Evolutionary conservation across 2,797 vertebrate species (phyloP), one percentile per base, ranked within the genome.

Genomic region (Perodicticus potto): DNA sequence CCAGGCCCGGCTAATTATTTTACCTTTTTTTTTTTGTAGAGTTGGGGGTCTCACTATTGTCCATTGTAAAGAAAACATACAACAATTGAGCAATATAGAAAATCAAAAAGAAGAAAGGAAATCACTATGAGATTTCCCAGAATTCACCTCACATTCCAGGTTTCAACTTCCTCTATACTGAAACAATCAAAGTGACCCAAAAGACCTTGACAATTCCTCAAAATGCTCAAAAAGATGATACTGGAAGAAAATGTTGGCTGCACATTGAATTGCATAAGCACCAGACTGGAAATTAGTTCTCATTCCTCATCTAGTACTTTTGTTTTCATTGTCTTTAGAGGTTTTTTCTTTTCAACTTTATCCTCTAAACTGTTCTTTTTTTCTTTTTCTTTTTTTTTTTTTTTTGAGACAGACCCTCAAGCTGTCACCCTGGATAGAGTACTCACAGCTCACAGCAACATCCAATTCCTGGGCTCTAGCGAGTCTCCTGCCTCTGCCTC

Each of bases 261-360:
- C 17, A 74, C 1, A 1, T 27, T 70, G 85, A 78, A 17, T n/a
- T 72, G 73, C 73, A 91, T 59, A 76, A 89, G 67, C 49, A 40
- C 6, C 43, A 55, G 19, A 20, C 55, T 40, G 8, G 63, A 55
- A 69, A 40, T 55, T 8, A 69, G 13, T n/a, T 86, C 80, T 29
- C 22, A 7, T 22, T 74, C 17, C 55, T 40, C 0, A 0, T 9
- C 23, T 17, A 19, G 1, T 0, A 3, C 19, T 57, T 32, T 34
- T 40, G 29, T 27, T 3, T 10, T 45, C 55, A 10, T 32, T 27
- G 32, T 29, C 37, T 59, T 43, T 32, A 88, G 85, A 3, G 6
- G 32, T 11, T 5, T 32, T 70, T 55, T 77, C 19, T 77, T 88
- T 85, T 40, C 78, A 2, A 20, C 16, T 45, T 55, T 91, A 8